Evolutionary conservation across 2,113 vertebrate genomes (phyloP), one percentile per base, ranked within the genome.

Genomic region (Patagioenas fasciata): DNA sequence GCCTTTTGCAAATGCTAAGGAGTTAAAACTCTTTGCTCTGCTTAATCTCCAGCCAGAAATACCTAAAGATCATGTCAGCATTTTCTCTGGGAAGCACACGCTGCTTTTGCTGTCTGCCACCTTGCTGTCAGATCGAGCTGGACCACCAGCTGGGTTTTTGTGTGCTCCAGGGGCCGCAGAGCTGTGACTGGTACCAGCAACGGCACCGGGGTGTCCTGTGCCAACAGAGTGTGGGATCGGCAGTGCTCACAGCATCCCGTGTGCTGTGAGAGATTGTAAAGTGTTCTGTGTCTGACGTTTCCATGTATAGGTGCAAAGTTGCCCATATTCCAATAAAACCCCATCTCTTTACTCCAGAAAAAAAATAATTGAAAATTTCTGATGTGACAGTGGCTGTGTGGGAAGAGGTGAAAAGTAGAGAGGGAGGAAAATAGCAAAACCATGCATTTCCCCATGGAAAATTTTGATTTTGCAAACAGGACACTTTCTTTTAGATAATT

Each of bases 401-500:
- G 44, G 73, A 90, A 81, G 60, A 9, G 17, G 69, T 0, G 0
- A 89, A 77, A 78, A 38, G 29, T 44, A 88, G 60, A 73, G 16
- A 57, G 44, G 54, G 32, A 90, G 24, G 51, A 44, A 82, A 92
- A 88, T 0, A 51, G 14, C 25, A 28, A 10, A 57, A 74, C 10
- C 1, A 3, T 47, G 17, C 36, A 29, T 90, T 92, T 92, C 36
- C 40, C 61, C 1, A 1, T 34, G 61, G 65, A 90, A 81, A 85
- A 90, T 26, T 24, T 26, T 34, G 56, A 79, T 88, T 90, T 88
- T 71, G 61, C 65, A 53, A 62, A 81, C 38, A 80, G 42, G 58
- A 91, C 8, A 2, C 44, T 91, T 96, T 82, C 64, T 82, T 85
- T 48, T 26, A 77, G 57, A 47, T 93, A 95, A 88, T 89, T 89